Conservation (phyloP, 2,888 invertebrate genomes). For the Spisula subtruncata region DNA sequence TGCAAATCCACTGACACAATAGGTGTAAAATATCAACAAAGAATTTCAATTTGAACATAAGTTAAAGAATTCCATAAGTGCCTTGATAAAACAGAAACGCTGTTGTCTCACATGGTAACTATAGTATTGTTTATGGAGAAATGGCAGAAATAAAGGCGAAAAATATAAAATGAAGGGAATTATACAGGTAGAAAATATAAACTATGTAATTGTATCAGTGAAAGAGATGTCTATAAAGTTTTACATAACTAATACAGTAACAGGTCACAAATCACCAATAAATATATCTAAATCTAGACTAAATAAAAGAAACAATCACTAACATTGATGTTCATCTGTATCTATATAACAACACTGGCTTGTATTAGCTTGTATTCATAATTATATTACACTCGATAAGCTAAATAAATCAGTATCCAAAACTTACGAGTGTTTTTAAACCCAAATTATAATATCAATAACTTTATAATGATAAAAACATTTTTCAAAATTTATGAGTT, state of each 20-base stretch:
- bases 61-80: too few species aligned
- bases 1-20: too few species aligned
- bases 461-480: too few species aligned
- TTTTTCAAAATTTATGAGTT: background rate
- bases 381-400: too few species aligned
- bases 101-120: background rate
- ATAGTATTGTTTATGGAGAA: background rate
- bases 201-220: constrained; percentile 16
- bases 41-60: too few species aligned
- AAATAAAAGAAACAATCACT: constrained; percentile 37
- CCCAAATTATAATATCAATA: too few species aligned
- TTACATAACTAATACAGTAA: constrained; percentile 38
- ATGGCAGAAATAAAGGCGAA: background rate
- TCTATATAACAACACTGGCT: background rate
- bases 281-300: constrained; percentile 55
- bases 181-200: constrained; percentile 20
- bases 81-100: too few species aligned
- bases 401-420: too few species aligned
- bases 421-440: too few species aligned
- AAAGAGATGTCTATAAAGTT: constrained; percentile 28
- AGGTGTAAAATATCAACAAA: too few species aligned
- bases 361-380: too few species aligned
- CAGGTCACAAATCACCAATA: constrained; percentile 44
- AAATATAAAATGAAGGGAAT: constrained; percentile 16
- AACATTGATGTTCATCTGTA: constrained; percentile 43